Conservation (phyloP, 2,797 vertebrate species). For the Sciurus vulgaris region DNA sequence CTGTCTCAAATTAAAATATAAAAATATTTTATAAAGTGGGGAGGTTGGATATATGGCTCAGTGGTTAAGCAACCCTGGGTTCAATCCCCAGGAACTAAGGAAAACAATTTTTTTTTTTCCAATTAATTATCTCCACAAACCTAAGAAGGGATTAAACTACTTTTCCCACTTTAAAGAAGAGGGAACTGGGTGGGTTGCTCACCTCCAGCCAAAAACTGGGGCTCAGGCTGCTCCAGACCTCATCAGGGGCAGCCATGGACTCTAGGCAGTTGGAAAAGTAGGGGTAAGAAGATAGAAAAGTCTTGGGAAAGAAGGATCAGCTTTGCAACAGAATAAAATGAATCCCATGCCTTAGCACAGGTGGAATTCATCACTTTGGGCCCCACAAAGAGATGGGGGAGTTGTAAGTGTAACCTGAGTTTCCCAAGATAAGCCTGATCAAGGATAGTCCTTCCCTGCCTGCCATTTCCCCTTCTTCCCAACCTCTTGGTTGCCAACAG, state of each 20-base stretch:
- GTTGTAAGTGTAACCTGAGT: neutral
- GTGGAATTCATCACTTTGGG: neutral
- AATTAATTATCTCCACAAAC: slow-evolving; percentile 19
- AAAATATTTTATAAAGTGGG: too few relatives aligned
- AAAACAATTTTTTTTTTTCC: neutral
- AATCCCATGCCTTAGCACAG: neutral
- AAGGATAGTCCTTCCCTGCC: neutral
- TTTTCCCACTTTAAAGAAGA: neutral
- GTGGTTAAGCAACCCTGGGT: too few relatives aligned
- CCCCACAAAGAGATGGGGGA: neutral
- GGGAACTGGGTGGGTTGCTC: neutral
- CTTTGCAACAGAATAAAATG: neutral
- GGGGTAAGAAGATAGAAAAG: neutral
- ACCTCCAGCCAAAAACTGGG: neutral
- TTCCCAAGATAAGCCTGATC: neutral
- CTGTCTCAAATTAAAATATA: too few relatives aligned
- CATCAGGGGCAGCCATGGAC: neutral
- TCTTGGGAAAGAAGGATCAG: neutral
- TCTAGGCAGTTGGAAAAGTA: neutral
- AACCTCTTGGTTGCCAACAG: too few relatives aligned
- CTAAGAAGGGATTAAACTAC: neutral
- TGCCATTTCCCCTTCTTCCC: too few relatives aligned
- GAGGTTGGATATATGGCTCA: too few relatives aligned
- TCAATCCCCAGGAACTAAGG: too few relatives aligned
- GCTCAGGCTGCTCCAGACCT: neutral